Evolutionary conservation across 2,888 invertebrate genomes (phyloP).

Genomic region (Sinopyrophorus schimmeli): DNA sequence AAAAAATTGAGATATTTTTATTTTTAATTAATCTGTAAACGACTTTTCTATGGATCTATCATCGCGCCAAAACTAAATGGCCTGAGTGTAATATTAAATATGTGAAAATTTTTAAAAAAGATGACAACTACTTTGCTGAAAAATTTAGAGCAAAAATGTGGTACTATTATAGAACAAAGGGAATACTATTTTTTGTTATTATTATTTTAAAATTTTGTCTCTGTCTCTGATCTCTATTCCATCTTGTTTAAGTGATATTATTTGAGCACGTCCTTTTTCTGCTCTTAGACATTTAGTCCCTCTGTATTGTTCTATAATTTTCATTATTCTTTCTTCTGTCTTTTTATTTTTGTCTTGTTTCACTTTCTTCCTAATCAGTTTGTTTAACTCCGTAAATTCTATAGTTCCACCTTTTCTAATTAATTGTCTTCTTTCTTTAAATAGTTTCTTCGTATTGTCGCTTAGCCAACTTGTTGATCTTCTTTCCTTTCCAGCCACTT

Average conservation of each 20-base stretch:
- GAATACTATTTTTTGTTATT: too few species aligned
- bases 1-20: too few species aligned
- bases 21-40: too few species aligned
- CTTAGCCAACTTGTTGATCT: neutral
- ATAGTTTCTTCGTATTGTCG: neutral
- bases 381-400: constrained; percentile 1
- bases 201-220: neutral
- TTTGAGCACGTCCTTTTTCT: constrained; percentile 2
- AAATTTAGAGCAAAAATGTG: too few species aligned
- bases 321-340: neutral
- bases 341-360: constrained; percentile 2
- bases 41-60: too few species aligned
- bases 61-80: too few species aligned
- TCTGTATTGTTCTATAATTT: neutral
- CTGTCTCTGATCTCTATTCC: constrained; percentile 1
- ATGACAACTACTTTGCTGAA: too few species aligned
- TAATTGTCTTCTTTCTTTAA: neutral
- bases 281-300: neutral
- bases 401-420: constrained; percentile 2
- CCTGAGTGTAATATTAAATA: too few species aligned
- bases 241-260: constrained; percentile 1
- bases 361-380: constrained; percentile 1
- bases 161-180: too few species aligned
- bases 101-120: too few species aligned
- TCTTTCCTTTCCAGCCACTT: neutral